Base-by-base conservation (phyloP, 1,140 invertebrate species). In the Cydia splendana region DNA sequence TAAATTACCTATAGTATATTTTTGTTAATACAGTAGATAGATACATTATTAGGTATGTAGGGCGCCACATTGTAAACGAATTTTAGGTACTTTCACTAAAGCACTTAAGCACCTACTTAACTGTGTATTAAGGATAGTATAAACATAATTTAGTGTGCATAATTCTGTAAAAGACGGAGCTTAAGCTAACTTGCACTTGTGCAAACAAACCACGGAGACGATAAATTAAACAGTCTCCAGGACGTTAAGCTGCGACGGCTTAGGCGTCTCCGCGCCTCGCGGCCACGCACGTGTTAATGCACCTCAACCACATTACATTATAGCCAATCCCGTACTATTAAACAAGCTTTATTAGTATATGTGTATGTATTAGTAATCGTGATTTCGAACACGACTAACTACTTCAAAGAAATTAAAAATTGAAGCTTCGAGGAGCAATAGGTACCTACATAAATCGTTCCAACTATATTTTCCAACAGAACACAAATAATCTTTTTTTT, bases 191-290 rank as follows among this genome's bases (percentile, higher is more conserved):
- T 78, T 77, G 57, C 74, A 78, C 80, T 79, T 79, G 78, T 74
- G 78, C 76, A 77, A 78, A 75, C 77, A 74, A 79, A 79, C 74
- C 77, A 79, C 78, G 81, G 80, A 82, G 83, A 84, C 83, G 81
- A 84, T 84, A 84, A 84, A 82, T 84, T 84, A 84, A 81, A 78
- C 80, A 82, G 79, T 80, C 77, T 67, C 75, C 71, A n/a, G 65
- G 62, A 74, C 80, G 79, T 80, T 84, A 82, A 84, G 81, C 83
- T 67, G 78, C 67, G 76, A 74, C 79, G 80, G 81, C 82, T 84
- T 84, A 82, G 80, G 76, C 51, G 78, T 78, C 81, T 82, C 74
- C 62, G 74, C 79, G 75, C 57, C 20, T 62, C 57, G 57, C 57
- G 57, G 20, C 57, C 57, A 62, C 57, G 57, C 57, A 62, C 57